Evolutionary conservation across 1,140 invertebrate species (phyloP).

Genomic region (Planococcus citri): DNA sequence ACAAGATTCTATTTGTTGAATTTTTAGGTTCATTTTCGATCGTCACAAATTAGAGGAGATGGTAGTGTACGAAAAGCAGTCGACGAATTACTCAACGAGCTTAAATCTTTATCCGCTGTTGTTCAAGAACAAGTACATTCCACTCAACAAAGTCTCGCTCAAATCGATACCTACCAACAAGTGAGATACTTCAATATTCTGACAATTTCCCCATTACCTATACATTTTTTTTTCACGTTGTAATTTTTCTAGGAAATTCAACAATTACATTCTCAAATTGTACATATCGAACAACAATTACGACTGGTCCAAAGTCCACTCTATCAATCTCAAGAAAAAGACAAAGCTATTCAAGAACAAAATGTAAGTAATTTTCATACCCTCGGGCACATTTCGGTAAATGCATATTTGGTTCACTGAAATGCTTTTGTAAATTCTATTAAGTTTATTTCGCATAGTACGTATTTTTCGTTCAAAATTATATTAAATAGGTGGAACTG

Average conservation of each 20-base stretch:
- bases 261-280: constrained; percentile 62
- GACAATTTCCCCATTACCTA: not conserved
- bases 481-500: constrained; percentile 12
- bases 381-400: not conserved
- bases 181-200: constrained; percentile 32
- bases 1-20: not conserved
- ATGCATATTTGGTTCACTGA: not conserved
- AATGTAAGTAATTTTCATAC: constrained; percentile 59
- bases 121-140: constrained; percentile 57
- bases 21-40: constrained; percentile 69
- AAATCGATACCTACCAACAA: constrained; percentile 76
- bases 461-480: not conserved
- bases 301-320: constrained; percentile 67
- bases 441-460: not conserved
- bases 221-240: not conserved
- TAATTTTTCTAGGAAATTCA: constrained; percentile 56
- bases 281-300: constrained; percentile 73
- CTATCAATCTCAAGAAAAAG: constrained; percentile 66
- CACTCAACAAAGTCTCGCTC: constrained; percentile 62
- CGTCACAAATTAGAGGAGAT: constrained; percentile 63
- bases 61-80: constrained; percentile 57
- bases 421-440: constrained; percentile 1
- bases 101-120: constrained; percentile 49
- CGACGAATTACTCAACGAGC: constrained; percentile 45
- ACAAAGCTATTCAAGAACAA: constrained; percentile 72